phyloP scores from a whole-genome alignment of 2,888 invertebrate genomes.

The Polydrusus pterygomalis region DNA sequence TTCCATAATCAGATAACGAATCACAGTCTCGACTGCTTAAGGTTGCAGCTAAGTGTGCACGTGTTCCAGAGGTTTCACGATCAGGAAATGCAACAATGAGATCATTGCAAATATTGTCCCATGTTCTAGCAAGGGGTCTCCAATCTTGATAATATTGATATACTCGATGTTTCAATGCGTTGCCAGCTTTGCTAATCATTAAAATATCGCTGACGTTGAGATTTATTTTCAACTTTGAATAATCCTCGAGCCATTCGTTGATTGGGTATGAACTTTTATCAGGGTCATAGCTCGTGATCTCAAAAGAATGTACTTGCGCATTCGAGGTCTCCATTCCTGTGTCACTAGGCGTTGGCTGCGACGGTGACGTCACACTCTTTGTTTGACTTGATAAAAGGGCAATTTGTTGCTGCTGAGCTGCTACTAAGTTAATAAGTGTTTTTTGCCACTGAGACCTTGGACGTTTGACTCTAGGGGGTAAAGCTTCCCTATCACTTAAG shows the following conservation, averaged over 20 bases:
- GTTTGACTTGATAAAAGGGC: not conserved
- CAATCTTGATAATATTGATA: constrained; percentile 56
- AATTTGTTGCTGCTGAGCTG: not conserved
- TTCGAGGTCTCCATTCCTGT: not conserved
- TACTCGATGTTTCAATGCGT: constrained; percentile 56
- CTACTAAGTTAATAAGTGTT: not conserved
- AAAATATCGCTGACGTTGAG: constrained; percentile 51
- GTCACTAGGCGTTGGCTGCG: constrained; percentile 8
- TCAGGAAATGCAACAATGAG: constrained; percentile 57
- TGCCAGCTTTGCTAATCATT: constrained; percentile 57
- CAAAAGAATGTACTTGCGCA: constrained; percentile 6
- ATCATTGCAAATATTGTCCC: constrained; percentile 53
- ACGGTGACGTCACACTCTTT: not conserved
- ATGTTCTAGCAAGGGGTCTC: constrained; percentile 54
- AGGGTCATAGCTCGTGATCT: constrained; percentile 37
- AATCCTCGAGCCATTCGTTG: constrained; percentile 55
- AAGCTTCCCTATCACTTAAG: too few species aligned
- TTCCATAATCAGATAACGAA: constrained; percentile 53
- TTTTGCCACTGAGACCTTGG: too few species aligned
- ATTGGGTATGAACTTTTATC: constrained; percentile 50
- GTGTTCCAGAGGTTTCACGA: constrained; percentile 57
- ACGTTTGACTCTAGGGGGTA: too few species aligned
- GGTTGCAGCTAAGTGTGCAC: constrained; percentile 54
- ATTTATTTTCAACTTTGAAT: constrained; percentile 56
- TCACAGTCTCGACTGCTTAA: constrained; percentile 48